Conservation (phyloP, 1,140 invertebrate genomes). For the Panulirus ornatus region DNA sequence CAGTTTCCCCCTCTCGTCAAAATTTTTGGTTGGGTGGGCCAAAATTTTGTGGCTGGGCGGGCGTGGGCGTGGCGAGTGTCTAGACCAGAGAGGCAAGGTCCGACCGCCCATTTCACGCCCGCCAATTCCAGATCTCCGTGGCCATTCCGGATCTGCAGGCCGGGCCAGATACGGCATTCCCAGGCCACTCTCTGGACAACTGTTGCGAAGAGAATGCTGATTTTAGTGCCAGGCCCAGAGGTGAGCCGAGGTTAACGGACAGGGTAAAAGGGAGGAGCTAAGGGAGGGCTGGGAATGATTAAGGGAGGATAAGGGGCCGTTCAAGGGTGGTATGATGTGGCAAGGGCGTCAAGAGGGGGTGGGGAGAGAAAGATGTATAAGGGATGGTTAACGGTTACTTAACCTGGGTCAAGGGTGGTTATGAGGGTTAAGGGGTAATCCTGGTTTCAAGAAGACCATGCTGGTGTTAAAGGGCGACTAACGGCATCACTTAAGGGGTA, state of each 20-base stretch:
- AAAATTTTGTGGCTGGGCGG: constrained; percentile 56
- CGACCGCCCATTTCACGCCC: constrained; percentile 66
- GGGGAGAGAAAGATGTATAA: neutral
- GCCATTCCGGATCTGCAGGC: constrained; percentile 52
- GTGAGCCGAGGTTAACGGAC: neutral
- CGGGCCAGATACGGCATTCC: neutral
- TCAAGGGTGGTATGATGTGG: neutral
- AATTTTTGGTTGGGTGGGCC: constrained; percentile 48
- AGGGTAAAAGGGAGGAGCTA: neutral
- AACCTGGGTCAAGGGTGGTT: neutral
- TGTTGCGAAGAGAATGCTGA: constrained; percentile 51
- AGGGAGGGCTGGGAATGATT: neutral
- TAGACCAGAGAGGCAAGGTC: constrained; percentile 37
- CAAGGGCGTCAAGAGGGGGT: neutral
- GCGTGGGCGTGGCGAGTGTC: constrained; percentile 47
- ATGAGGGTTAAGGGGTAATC: neutral
- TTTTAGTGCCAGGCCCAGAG: neutral
- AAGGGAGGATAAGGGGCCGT: neutral
- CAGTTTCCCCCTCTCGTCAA: constrained; percentile 39
- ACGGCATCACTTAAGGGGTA: no score
- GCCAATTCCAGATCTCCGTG: constrained; percentile 59
- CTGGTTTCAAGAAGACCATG: no score
- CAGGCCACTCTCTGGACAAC: constrained; percentile 40
- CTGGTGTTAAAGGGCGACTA: no score
- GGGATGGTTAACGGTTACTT: neutral